Evolutionary conservation across 2,888 invertebrate genomes (phyloP), one percentile per base, ranked within the genome.

Genomic region (Aleiodes alternator): DNA sequence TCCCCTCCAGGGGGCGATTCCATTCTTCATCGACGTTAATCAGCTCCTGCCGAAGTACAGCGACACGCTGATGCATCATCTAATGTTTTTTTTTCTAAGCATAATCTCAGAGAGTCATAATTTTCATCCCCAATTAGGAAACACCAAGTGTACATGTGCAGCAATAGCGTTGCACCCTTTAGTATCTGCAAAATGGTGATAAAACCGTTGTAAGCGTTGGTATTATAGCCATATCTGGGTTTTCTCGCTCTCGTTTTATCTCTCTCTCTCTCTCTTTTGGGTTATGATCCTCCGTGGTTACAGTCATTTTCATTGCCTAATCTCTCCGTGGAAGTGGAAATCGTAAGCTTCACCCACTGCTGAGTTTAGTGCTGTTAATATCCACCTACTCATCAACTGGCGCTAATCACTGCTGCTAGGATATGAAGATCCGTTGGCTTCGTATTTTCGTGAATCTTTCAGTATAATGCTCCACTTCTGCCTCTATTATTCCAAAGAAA

Each of bases 311-410:
- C 75, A 80, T 78, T 79, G 78, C 79, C 73, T 80, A 80, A 80
- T 80, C 78, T 80, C 69, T 72, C 75, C 76, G 78, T 80, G 80
- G 80, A 79, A 78, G 78, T 80, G 80, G 80, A 79, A 78, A 77
- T 70, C 64, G 69, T 69, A 66, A 23, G 43, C 38, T 55, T 11
- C 53, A 61, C 64, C 71, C n/a, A n/a, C n/a, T 9, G 16, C 8
- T 55, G 75, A 64, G 34, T 73, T 55, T 51, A 78, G 75, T 71
- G 69, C 70, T 71, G 76, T 79, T 23, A 72, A 79, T 79, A 77
- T 61, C 71, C 75, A 73, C 68, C 51, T 69, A 55, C 68, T 75
- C 76, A 76, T 69, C 72, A 55, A 59, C 73, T 76, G 75, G 72
- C 76, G 74, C 78, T 77, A 74, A 80, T 80, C 76, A 66, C 68